Base-by-base conservation (phyloP, 2,888 invertebrate genomes). In the Nemotelus nigrinus region DNA sequence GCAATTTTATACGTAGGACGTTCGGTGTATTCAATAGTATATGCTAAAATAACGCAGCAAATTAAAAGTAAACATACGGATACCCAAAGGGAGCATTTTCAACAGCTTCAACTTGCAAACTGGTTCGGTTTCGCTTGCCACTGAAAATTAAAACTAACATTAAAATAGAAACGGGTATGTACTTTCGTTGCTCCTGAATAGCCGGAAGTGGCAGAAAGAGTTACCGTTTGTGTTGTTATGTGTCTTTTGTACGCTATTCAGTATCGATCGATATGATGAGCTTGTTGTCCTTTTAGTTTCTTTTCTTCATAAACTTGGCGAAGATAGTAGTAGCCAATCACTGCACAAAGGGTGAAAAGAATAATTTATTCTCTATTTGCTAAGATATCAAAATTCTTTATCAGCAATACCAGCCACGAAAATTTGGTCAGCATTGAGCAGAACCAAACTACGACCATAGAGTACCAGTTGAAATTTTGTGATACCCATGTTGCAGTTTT, bases 21-120 rank as follows among this genome's bases (percentile, higher is more conserved):
- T 4, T n/a, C 10, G 63, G 5, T 8, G 55, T 8, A 55, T 53
- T 43, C 47, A 53, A 70, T 70, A 70, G 70, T 70, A 43, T 60
- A 50, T 60, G 39, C 60, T 74, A 48, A 74, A 74, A 74, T 74
- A 74, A 60, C 74, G 74, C 60, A 60, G 63, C 60, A 74, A 74
- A 74, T 74, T 74, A 74, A 74, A 74, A 74, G 74, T 74, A 74
- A 74, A 74, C 74, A 74, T 10, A 50, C 55, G 70, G 50, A 55
- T 70, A 55, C 70, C 70, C 70, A 41, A 10, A 53, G 53, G 70
- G 55, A 70, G 70, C 70, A 70, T 70, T 55, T 70, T 41, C 70
- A 43, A 55, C 55, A 45, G 55, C 41, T 43, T 53, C 50, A 39
- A 60, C 39, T 60, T 41, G 25, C 70, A 43, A 53, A 8, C 41